Evolutionary conservation across 2,797 vertebrate species (phyloP), one percentile per base, ranked within the genome.

Genomic region (Aphelocoma californica): DNA sequence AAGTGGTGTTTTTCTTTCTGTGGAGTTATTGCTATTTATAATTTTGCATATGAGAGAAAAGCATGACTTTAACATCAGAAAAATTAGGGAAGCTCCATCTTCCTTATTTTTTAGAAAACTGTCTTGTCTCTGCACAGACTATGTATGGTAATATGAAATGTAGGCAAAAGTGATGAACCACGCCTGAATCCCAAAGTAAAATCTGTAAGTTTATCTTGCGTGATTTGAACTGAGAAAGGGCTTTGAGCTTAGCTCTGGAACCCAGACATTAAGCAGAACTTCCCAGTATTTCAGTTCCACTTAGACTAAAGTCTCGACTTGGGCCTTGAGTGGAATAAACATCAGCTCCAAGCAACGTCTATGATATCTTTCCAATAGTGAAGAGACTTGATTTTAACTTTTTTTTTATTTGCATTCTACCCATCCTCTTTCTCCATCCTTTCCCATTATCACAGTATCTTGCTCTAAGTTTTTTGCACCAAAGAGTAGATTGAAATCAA

Each of bases 391-490:
- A 1, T 31, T 79, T 56, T 51, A 66, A 42, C 1, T 29, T 61
- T 73, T 61, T 50, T 50, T 9, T 1, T 9, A 34, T 44, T 23
- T 40, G 2, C 17, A 1, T 12, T 7, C 7, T n/a, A 23, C 9
- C 7, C 7, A 5, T 56, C 8, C 7, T 56, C 13, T 36, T 15
- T 21, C 4, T 5, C 2, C 4, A 5, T 24, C 12, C 18, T 60
- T 74, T 81, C 18, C 5, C 5, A 14, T 69, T 78, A 57, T 19
- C 17, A 40, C 2, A 1, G 6, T 31, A 36, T 44, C 24, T 47
- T 72, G 2, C 34, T 69, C 1, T 62, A 67, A 62, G 13, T 7
- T 51, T 81, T 82, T 86, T 61, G 7, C 8, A 32, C 9, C 14
- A 50, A 32, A 56, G 0, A 19, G 13, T 32, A 69, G 10, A 44